Conservation (phyloP, 2,888 invertebrate genomes). For the Caenorhabditis auriculariae region DNA sequence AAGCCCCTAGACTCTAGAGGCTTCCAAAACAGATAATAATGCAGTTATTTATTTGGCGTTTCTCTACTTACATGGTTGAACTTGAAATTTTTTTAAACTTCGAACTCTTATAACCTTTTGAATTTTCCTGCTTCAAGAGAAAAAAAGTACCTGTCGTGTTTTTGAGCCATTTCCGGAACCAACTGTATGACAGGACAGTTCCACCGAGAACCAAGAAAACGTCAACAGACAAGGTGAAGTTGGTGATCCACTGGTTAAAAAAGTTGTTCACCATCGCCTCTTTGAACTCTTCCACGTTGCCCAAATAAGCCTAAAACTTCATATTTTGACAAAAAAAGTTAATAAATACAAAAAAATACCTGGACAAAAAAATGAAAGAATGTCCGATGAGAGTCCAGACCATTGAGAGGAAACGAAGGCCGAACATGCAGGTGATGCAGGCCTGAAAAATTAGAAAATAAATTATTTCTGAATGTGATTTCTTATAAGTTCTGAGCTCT, state of each 20-base stretch:
- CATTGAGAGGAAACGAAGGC: slow-evolving; percentile 60
- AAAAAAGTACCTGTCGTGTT: slow-evolving; percentile 49
- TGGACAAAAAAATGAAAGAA: slow-evolving; percentile 56
- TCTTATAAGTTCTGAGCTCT: too few species aligned
- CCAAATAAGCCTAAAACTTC: slow-evolving; percentile 47
- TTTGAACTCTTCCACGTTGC: slow-evolving; percentile 61
- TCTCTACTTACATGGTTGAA: too few species aligned
- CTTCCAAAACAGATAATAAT: too few species aligned
- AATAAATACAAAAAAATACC: background rate
- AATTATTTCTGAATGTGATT: too few species aligned
- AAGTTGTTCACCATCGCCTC: slow-evolving; percentile 56
- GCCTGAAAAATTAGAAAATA: slow-evolving; percentile 12
- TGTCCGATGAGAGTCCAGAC: slow-evolving; percentile 62
- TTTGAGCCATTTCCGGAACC: slow-evolving; percentile 62
- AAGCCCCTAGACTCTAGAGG: too few species aligned
- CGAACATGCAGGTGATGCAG: slow-evolving; percentile 62
- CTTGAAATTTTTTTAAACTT: background rate
- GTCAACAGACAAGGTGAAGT: slow-evolving; percentile 61
- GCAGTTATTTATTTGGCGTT: too few species aligned
- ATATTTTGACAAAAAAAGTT: background rate
- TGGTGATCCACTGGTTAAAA: slow-evolving; percentile 62
- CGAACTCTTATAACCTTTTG: background rate
- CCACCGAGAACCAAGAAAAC: slow-evolving; percentile 59
- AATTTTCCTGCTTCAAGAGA: background rate
- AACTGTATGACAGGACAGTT: slow-evolving; percentile 57